Evolutionary conservation across 2,888 invertebrate species (phyloP).

Genomic region (Pheosia gnoma): DNA sequence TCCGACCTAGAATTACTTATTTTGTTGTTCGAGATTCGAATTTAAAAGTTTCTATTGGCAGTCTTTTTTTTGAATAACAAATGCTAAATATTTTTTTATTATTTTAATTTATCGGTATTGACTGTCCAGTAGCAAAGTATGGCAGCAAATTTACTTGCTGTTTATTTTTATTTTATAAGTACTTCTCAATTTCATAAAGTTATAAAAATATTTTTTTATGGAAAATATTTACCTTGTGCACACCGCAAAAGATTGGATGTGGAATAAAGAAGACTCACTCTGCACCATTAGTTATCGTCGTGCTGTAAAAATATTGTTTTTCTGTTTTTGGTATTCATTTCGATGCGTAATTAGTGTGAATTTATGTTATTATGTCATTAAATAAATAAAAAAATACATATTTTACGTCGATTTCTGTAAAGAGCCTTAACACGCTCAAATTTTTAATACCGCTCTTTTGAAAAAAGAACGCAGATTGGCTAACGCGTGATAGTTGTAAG

Average conservation of each 20-base stretch:
- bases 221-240: slow-evolving; percentile 21
- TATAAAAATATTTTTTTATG: neutral
- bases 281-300: slow-evolving; percentile 83
- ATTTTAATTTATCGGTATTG: too few relatives aligned
- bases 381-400: slow-evolving; percentile 49
- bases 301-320: slow-evolving; percentile 78
- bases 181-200: too few relatives aligned
- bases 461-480: slow-evolving; percentile 50
- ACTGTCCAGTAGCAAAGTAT: too few relatives aligned
- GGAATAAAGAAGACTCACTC: slow-evolving; percentile 69
- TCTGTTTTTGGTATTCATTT: slow-evolving; percentile 77
- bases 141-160: too few relatives aligned
- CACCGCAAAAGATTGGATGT: slow-evolving; percentile 67
- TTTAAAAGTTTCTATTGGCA: too few relatives aligned
- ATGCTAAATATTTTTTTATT: too few relatives aligned
- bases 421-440: slow-evolving; percentile 64
- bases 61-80: too few relatives aligned
- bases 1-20: neutral
- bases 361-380: slow-evolving; percentile 78
- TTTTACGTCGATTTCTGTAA: slow-evolving; percentile 71
- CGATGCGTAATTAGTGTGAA: slow-evolving; percentile 81
- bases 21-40: too few relatives aligned
- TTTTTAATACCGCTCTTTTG: slow-evolving; percentile 26
- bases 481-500: slow-evolving; percentile 49
- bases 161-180: too few relatives aligned